Percentiles rank a stretch among this genome's conserved stretches.
phyloP scores from a whole-genome alignment of 1,140 invertebrate genomes.

The Danaus melanippus region DNA sequence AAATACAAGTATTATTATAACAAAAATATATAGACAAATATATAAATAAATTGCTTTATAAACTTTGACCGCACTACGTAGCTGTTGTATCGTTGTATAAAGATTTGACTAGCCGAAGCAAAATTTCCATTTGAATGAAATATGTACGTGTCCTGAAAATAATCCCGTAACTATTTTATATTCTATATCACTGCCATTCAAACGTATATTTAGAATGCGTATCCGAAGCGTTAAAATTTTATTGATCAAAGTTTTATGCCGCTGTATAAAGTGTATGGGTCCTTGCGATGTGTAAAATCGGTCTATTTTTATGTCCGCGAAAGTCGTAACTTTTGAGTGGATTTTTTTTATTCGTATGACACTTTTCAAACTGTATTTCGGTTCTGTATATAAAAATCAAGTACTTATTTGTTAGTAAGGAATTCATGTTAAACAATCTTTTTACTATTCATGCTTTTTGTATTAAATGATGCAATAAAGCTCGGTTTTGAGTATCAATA shows the following conservation, averaged over 20 bases:
- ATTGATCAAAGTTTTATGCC: constrained; percentile 51
- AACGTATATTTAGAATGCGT: constrained; percentile 9
- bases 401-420: constrained; percentile 2
- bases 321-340: constrained; percentile 52
- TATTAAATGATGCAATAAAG: constrained; percentile 10
- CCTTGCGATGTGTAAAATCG: constrained; percentile 59
- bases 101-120: too few relatives aligned
- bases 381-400: constrained; percentile 10
- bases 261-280: constrained; percentile 48
- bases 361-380: constrained; percentile 35
- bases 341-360: constrained; percentile 53
- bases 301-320: constrained; percentile 54
- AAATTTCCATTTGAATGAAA: too few relatives aligned
- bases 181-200: constrained; percentile 3
- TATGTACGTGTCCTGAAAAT: too few relatives aligned
- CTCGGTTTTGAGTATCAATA: constrained; percentile 10
- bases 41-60: too few relatives aligned
- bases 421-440: constrained; percentile 11
- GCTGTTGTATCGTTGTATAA: too few relatives aligned
- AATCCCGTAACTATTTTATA: too few relatives aligned
- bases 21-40: too few relatives aligned
- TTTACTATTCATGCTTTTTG: constrained; percentile 15
- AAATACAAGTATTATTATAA: too few relatives aligned
- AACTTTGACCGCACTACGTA: too few relatives aligned
- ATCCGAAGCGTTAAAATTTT: constrained; percentile 47